Base-by-base conservation (phyloP, 2,113 vertebrate species). In the Motacilla tschutschensis region DNA sequence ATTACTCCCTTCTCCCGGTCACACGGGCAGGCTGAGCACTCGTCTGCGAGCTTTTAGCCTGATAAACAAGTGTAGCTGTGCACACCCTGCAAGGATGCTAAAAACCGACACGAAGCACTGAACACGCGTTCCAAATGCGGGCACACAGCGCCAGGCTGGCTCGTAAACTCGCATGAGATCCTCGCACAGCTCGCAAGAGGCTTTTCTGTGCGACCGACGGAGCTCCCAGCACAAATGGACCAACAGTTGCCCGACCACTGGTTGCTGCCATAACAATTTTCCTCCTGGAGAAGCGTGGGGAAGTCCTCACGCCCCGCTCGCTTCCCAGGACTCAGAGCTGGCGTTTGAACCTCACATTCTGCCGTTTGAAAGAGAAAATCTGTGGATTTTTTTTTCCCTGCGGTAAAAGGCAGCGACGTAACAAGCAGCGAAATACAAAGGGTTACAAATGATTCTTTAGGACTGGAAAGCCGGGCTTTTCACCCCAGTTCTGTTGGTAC, bases 161-260 rank as follows among this genome's bases (percentile, higher is more conserved):
- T 48, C 6, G 25, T 16, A 35, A 86, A 51, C 29, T 8, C 25
- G 3, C 14, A 1, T 6, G 2, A 62, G 9, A 43, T 6, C n/a
- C 10, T 44, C 22, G 31, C 47, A 6, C 36, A 6, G 41, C 35
- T 66, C 35, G 1, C 2, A 11, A 12, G 0, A 20, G 17, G 10
- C 3, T 0, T 21, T 81, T 14, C 6, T 6, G 50, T 3, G 44
- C 41, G 14, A 8, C 70, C 46, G 78, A 43, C 1, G 79, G 58
- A 92, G 74, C 81, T 89, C 63, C 78, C 11, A 86, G 88, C 74
- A 87, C 86, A 65, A 89, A 78, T 14, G 47, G 17, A 75, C 63
- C 75, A 87, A 50, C 46, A 92, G 71, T 40, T 95, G 38, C 75
- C 79, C 94, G 95, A 95, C 96, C 96, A 97, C 96, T 95, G 95